Conservation (phyloP, 1,140 invertebrate species). For the Meloidogyne floridensis region DNA sequence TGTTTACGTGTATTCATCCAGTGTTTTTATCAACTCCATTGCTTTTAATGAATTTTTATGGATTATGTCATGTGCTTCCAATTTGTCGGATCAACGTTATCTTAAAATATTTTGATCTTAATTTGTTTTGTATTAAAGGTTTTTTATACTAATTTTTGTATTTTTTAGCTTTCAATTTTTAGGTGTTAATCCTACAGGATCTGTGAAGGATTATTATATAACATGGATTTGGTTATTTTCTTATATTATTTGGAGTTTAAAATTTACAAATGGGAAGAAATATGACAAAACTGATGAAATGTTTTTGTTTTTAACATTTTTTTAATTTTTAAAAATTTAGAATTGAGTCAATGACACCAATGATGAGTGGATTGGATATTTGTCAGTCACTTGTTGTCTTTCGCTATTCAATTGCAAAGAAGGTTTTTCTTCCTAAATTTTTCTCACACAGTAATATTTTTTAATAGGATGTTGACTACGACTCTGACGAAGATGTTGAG, state of each 20-base stretch:
- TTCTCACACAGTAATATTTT: background rate
- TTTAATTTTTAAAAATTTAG: constrained; percentile 39
- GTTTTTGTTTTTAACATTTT: constrained; percentile 33
- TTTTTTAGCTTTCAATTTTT: constrained; percentile 10
- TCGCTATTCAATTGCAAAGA: constrained; percentile 48
- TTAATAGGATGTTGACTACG: constrained; percentile 32
- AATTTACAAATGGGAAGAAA: constrained; percentile 31
- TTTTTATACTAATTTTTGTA: background rate
- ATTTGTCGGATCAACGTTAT: constrained; percentile 45
- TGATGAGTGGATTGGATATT: constrained; percentile 49
- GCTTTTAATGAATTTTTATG: constrained; percentile 39
- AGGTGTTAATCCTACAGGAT: constrained; percentile 20
- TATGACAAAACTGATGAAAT: constrained; percentile 52
- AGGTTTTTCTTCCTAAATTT: constrained; percentile 26
- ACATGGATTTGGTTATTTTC: constrained; percentile 44
- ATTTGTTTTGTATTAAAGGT: constrained; percentile 42
- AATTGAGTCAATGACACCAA: constrained; percentile 60
- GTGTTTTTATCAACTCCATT: constrained; percentile 46
- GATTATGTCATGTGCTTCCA: constrained; percentile 37
- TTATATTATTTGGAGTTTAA: constrained; percentile 53
- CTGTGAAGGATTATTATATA: constrained; percentile 42
- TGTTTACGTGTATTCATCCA: constrained; percentile 49
- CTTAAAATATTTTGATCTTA: constrained; percentile 40
- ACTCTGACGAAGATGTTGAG: constrained; percentile 38
- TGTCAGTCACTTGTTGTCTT: constrained; percentile 61